Conservation (phyloP, 2,797 vertebrate species). For the Acipenser ruthenus region DNA sequence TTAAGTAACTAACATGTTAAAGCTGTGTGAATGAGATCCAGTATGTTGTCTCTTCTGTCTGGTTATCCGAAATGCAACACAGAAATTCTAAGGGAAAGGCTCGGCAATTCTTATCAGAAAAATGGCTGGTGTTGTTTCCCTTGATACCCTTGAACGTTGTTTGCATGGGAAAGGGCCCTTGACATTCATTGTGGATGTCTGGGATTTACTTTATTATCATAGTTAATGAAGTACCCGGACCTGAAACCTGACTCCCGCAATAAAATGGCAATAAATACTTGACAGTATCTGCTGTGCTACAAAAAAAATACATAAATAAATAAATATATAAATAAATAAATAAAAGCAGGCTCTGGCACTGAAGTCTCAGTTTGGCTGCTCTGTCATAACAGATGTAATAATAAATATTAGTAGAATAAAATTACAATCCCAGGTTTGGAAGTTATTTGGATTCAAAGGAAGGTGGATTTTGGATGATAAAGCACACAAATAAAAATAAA, state of each 20-base stretch:
- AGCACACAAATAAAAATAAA: too few species aligned
- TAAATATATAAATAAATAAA: too few species aligned
- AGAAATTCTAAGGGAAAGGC: constrained; percentile 29
- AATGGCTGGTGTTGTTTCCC: constrained; percentile 48
- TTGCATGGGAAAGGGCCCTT: constrained; percentile 37
- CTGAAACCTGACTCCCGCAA: constrained; percentile 20
- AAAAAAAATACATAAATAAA: neutral
- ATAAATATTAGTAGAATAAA: too few species aligned
- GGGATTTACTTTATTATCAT: constrained; percentile 28
- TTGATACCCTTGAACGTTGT: constrained; percentile 38
- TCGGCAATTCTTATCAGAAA: constrained; percentile 43
- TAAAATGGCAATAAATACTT: constrained; percentile 1
- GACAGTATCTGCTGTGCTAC: neutral
- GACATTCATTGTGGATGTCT: constrained; percentile 18
- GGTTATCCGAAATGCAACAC: constrained; percentile 5
- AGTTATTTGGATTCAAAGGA: too few species aligned
- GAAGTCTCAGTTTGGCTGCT: too few species aligned
- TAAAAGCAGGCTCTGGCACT: too few species aligned
- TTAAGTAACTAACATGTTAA: too few species aligned
- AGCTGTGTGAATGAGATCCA: too few species aligned
- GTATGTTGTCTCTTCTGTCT: too few species aligned
- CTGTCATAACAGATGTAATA: too few species aligned
- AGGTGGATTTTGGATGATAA: too few species aligned
- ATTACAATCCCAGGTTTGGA: too few species aligned
- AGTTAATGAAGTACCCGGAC: constrained; percentile 33